These are phyloP conservation scores for Drosophila austrosaltans DNA, from an alignment of 2,888 invertebrate genomes.

Conservation along the genomic window DNA sequence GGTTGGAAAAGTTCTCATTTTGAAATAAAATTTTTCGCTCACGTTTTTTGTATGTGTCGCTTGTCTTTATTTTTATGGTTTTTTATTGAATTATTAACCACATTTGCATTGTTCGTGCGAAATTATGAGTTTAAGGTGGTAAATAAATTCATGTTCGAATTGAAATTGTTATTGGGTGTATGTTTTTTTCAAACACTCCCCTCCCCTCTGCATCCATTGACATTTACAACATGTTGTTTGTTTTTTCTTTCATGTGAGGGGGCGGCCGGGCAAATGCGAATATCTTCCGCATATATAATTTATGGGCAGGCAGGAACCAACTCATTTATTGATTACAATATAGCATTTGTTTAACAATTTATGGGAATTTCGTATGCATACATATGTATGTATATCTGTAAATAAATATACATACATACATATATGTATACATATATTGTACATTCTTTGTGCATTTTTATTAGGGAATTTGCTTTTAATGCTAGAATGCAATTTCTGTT, in stretches of 20 bases:
- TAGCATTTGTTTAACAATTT: slow-evolving; percentile 76
- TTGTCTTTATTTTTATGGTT: slow-evolving; percentile 27
- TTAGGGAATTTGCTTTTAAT: slow-evolving; percentile 51
- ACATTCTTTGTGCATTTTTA: slow-evolving; percentile 33
- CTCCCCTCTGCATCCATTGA: slow-evolving; percentile 42
- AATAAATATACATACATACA: background rate
- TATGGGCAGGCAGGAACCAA: slow-evolving; percentile 31
- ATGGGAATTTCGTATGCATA: slow-evolving; percentile 48
- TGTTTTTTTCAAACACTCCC: slow-evolving; percentile 19
- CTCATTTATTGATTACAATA: slow-evolving; percentile 68
- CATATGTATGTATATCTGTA: background rate
- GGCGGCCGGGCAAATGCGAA: slow-evolving; percentile 32
- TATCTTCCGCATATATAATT: slow-evolving; percentile 66
- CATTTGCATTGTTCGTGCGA: slow-evolving; percentile 61
- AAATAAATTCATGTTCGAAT: slow-evolving; percentile 57
- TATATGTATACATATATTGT: background rate
- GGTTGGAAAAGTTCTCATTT: slow-evolving; percentile 34
- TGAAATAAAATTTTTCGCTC: slow-evolving; percentile 54
- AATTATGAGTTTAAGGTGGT: slow-evolving; percentile 64
- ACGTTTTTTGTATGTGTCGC: slow-evolving; percentile 36
- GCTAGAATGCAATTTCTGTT: slow-evolving; percentile 55
- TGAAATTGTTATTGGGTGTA: slow-evolving; percentile 33
- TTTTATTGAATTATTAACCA: slow-evolving; percentile 64
- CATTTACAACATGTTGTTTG: slow-evolving; percentile 65
- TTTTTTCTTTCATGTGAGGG: slow-evolving; percentile 30